Evolutionary conservation across 2,888 invertebrate species (phyloP).

Genomic region (Melanargia galathea): DNA sequence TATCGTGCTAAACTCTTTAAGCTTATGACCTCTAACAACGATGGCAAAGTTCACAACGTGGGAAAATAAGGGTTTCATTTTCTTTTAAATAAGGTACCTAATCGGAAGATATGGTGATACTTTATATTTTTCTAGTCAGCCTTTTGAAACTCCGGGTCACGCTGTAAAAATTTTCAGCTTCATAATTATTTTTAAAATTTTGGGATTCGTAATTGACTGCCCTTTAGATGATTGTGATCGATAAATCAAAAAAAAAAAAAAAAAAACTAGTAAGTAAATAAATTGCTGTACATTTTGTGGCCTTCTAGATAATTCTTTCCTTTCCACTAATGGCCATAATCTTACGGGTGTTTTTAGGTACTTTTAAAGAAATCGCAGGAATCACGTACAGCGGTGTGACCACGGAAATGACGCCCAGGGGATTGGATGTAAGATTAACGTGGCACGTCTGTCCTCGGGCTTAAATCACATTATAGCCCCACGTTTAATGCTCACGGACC

Average conservation of each 20-base stretch:
- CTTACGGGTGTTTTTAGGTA: slow-evolving; percentile 28
- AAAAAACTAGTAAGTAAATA: not conserved
- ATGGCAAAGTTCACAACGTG: not conserved
- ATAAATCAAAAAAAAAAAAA: no score
- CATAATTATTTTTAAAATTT: not conserved
- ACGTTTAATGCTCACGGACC: slow-evolving; percentile 65
- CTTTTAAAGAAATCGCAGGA: slow-evolving; percentile 49
- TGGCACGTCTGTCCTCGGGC: slow-evolving; percentile 67
- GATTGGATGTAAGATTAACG: slow-evolving; percentile 72
- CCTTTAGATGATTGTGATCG: not conserved
- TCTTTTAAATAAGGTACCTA: not conserved
- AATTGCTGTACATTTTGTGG: not conserved
- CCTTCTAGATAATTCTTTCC: not conserved
- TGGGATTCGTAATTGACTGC: not conserved
- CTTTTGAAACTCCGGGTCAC: not conserved
- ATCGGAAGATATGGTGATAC: not conserved
- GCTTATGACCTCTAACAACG: not conserved
- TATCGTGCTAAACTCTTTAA: not conserved
- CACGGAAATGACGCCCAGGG: slow-evolving; percentile 64
- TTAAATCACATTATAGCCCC: slow-evolving; percentile 75
- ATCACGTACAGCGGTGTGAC: slow-evolving; percentile 64
- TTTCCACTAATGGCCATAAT: slow-evolving; percentile 1
- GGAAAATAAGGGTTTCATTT: slow-evolving; percentile 8
- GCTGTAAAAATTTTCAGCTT: not conserved
- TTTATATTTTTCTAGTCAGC: not conserved